Evolutionary conservation across 2,113 vertebrate genomes (phyloP).

Genomic region (Clarias macrocephalus): DNA sequence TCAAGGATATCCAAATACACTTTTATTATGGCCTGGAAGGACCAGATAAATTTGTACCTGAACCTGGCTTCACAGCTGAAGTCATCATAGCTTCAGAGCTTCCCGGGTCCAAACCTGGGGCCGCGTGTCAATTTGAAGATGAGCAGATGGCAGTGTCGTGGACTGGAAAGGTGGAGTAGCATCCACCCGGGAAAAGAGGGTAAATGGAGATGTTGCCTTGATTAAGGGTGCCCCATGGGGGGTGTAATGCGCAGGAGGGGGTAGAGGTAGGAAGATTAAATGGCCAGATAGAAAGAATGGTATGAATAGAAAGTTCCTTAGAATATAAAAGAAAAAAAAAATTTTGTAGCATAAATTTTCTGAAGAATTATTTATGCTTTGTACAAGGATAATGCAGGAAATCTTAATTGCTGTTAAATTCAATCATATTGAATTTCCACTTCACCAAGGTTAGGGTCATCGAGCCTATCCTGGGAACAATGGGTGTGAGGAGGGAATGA

Average conservation of each 20-base stretch:
- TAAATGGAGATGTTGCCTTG: conserved; percentile 8
- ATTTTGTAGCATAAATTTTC: too few relatives aligned
- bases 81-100: not conserved
- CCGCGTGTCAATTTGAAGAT: not conserved
- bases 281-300: not conserved
- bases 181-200: not conserved
- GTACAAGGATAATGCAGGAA: not conserved
- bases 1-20: not conserved
- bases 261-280: not conserved
- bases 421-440: not conserved
- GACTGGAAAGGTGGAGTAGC: not conserved
- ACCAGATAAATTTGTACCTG: not conserved
- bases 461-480: not conserved
- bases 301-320: not conserved
- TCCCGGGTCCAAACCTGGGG: not conserved
- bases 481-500: not conserved
- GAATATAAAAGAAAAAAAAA: not conserved
- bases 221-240: conserved; percentile 11
- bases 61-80: not conserved
- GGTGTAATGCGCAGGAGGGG: not conserved
- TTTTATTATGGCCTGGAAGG: not conserved
- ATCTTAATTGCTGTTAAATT: not conserved
- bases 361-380: not conserved
- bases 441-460: not conserved
- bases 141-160: conserved; percentile 2